phyloP scores from a whole-genome alignment of 2,113 vertebrate genomes.

The Hydropotes inermis region DNA sequence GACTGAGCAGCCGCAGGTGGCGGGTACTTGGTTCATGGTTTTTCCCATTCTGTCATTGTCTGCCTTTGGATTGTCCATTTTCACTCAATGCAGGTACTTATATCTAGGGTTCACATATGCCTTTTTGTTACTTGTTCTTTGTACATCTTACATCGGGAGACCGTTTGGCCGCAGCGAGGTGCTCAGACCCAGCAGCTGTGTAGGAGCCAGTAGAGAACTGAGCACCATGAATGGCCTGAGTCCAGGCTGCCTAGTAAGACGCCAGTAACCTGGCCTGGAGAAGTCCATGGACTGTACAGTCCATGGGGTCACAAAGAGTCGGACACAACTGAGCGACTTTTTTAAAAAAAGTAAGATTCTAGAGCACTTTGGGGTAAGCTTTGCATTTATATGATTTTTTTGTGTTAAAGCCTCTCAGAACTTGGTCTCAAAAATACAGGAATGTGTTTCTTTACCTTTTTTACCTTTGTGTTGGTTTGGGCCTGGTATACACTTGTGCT shows the following conservation, averaged over 20 bases:
- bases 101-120: neutral
- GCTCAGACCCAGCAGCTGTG: neutral
- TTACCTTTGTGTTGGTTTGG: neutral
- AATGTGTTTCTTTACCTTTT: neutral
- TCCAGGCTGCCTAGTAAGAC: neutral
- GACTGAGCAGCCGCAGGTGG: neutral
- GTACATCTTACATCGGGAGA: neutral
- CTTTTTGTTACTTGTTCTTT: neutral
- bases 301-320: neutral
- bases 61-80: neutral
- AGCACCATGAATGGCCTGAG: neutral
- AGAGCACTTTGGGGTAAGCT: neutral
- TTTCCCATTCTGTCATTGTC: neutral
- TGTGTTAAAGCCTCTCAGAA: neutral
- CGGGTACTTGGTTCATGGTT: neutral
- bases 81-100: neutral
- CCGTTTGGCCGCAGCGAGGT: neutral
- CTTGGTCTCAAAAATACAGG: neutral
- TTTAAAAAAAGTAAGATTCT: neutral
- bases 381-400: neutral
- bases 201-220: neutral
- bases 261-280: neutral
- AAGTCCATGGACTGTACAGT: neutral
- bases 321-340: neutral
- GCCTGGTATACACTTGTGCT: neutral